Conservation (phyloP, 2,113 vertebrate genomes). For the Eurystomus gularis region DNA sequence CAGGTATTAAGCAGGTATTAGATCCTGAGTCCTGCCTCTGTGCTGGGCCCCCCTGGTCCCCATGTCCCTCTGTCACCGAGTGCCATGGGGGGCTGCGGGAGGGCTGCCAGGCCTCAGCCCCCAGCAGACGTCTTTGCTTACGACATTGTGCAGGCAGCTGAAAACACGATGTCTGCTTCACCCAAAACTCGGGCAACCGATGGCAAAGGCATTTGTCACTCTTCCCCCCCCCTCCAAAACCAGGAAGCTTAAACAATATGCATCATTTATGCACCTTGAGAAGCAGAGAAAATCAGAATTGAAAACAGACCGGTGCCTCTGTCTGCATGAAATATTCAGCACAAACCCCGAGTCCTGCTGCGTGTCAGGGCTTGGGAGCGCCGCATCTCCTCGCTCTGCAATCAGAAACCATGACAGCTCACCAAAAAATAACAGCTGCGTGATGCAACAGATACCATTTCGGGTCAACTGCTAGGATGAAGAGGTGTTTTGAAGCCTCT, state of each 20-base stretch:
- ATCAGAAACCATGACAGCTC: neutral
- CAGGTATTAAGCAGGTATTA: neutral
- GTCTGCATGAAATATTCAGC: slow-evolving; percentile 70
- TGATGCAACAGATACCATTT: neutral
- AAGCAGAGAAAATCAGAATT: slow-evolving; percentile 19
- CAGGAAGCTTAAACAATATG: slow-evolving; percentile 35
- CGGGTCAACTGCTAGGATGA: slow-evolving; percentile 1
- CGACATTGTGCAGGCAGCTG: neutral
- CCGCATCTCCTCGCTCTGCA: neutral
- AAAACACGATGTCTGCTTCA: neutral
- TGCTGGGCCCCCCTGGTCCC: neutral
- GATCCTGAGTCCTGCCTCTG: neutral
- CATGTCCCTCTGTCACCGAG: accelerated
- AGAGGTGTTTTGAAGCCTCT: neutral
- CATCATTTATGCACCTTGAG: slow-evolving; percentile 58
- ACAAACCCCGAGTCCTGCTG: neutral
- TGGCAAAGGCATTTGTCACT: neutral
- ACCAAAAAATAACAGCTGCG: neutral
- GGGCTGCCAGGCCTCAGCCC: neutral
- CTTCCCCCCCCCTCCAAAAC: neutral
- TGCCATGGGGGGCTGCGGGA: neutral
- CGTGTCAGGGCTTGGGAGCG: neutral
- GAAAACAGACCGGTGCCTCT: slow-evolving; percentile 8
- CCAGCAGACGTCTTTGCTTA: neutral
- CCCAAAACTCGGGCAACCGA: neutral